Evolutionary conservation across 2,113 vertebrate genomes (phyloP).

Genomic region (Megaceryle maxima): DNA sequence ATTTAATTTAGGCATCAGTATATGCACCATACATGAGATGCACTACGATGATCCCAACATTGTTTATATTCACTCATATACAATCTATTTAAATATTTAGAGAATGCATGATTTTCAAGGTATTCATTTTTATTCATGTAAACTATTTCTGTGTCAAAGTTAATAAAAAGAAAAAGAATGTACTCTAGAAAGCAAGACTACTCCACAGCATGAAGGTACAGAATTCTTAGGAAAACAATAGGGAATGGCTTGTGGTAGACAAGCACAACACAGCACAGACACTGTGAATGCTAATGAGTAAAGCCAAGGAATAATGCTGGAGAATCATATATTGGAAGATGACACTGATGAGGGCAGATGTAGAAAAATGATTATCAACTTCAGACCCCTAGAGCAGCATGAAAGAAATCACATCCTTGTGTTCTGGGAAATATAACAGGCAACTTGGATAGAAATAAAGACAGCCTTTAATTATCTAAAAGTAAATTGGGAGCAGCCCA

Average conservation of each 20-base stretch:
- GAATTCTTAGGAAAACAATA: slow-evolving; percentile 32
- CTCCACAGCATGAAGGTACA: slow-evolving; percentile 24
- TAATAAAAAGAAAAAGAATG: neutral
- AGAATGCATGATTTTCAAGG: neutral
- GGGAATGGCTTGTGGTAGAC: slow-evolving; percentile 50
- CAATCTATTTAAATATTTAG: neutral
- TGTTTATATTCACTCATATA: neutral
- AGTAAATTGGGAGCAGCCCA: slow-evolving; percentile 79
- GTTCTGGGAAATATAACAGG: slow-evolving; percentile 79
- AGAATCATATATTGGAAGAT: slow-evolving; percentile 53
- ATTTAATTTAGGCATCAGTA: neutral
- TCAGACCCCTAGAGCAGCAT: slow-evolving; percentile 75
- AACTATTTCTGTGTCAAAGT: too few species aligned
- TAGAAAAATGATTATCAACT: slow-evolving; percentile 77
- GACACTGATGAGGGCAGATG: slow-evolving; percentile 74
- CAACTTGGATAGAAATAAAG: slow-evolving; percentile 77
- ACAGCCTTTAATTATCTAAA: slow-evolving; percentile 83
- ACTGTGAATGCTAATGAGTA: slow-evolving; percentile 62
- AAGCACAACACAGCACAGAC: neutral
- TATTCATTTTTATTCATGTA: too few species aligned
- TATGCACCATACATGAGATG: neutral
- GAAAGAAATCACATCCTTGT: slow-evolving; percentile 75
- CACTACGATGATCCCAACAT: neutral
- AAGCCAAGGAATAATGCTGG: slow-evolving; percentile 27
- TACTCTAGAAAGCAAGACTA: slow-evolving; percentile 28